These are phyloP conservation scores for Macropis europaea DNA, from an alignment of 2,888 invertebrate genomes.

Conservation along the genomic window DNA sequence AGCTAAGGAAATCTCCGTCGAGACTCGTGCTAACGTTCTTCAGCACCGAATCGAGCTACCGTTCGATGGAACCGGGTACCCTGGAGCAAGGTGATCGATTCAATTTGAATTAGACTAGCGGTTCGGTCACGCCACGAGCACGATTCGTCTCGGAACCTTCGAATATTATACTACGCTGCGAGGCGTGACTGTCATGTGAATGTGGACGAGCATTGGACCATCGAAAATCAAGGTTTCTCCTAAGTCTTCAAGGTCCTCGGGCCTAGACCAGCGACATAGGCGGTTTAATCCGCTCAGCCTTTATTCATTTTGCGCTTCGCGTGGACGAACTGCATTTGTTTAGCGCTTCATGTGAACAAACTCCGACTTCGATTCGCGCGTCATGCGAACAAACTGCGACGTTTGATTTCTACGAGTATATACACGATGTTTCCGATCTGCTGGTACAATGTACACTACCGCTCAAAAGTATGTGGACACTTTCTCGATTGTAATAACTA, in stretches of 20 bases:
- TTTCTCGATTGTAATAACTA: too few species aligned
- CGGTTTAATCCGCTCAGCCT: background rate
- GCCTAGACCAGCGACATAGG: constrained; percentile 7
- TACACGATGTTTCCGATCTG: too few species aligned
- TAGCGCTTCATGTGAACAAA: too few species aligned
- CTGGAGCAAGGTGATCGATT: constrained; percentile 8
- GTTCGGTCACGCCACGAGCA: constrained; percentile 12
- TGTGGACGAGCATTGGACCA: constrained; percentile 29
- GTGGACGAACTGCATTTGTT: too few species aligned
- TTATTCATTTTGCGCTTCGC: background rate
- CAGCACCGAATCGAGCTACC: too few species aligned
- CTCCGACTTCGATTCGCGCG: too few species aligned
- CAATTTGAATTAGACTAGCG: constrained; percentile 17
- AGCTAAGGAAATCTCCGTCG: background rate
- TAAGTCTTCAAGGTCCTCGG: constrained; percentile 29
- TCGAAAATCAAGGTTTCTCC: constrained; percentile 36
- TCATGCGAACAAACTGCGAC: too few species aligned
- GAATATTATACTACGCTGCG: background rate
- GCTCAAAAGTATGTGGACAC: too few species aligned
- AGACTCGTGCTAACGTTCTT: background rate
- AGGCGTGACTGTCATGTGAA: constrained; percentile 16
- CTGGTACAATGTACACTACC: too few species aligned
- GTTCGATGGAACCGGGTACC: too few species aligned
- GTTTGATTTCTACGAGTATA: too few species aligned
- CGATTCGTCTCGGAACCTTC: constrained; percentile 8